A percentile compares a stretch with the other conserved stretches of the same genome.
Evolutionary conservation across 2,888 invertebrate genomes (phyloP).

Genomic region (Tribolium freemani): DNA sequence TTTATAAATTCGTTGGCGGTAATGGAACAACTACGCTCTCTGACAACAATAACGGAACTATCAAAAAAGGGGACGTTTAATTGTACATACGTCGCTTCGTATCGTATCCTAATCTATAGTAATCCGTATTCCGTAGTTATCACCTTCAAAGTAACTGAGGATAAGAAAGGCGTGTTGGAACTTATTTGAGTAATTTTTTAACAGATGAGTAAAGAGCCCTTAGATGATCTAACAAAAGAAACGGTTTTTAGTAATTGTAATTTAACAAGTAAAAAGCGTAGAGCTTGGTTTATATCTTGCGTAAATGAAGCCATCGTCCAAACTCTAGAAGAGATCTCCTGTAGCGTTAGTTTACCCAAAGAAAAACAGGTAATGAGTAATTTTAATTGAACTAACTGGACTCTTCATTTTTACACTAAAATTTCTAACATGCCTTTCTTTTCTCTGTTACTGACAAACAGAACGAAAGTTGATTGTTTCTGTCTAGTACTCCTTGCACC

Average conservation of each 20-base stretch:
- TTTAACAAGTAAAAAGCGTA: constrained; percentile 45
- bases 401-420: constrained; percentile 15
- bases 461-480: no score
- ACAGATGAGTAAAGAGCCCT: constrained; percentile 51
- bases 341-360: constrained; percentile 59
- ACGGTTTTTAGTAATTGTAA: background rate
- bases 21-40: no score
- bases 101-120: no score
- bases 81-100: no score
- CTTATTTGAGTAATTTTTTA: constrained; percentile 32
- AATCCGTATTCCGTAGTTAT: background rate
- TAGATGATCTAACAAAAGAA: constrained; percentile 44
- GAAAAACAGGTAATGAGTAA: constrained; percentile 56
- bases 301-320: constrained; percentile 64
- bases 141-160: background rate
- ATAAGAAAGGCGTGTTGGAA: constrained; percentile 38
- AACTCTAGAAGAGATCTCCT: constrained; percentile 64
- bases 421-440: constrained; percentile 40
- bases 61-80: no score
- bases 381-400: constrained; percentile 24
- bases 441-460: background rate
- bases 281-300: constrained; percentile 64
- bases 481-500: no score
- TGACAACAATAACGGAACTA: no score
- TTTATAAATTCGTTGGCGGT: no score